phyloP scores from a whole-genome alignment of 1,140 invertebrate species.

The Pemphigus obesinymphae region DNA sequence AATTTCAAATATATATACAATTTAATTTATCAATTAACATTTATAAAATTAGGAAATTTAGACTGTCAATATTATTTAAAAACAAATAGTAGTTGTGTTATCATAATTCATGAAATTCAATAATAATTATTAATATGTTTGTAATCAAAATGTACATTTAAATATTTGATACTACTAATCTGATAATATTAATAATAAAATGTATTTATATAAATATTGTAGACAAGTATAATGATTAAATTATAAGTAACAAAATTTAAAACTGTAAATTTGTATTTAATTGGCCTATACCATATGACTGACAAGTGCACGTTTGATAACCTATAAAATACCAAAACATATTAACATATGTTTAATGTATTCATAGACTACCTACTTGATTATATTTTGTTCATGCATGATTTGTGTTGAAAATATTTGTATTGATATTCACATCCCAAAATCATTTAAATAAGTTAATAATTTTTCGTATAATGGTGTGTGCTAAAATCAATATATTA shows the following conservation, averaged over 20 bases:
- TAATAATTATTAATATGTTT: neutral
- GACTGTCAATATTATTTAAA: no score
- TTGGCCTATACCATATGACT: neutral
- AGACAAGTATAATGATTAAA: neutral
- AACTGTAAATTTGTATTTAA: no score
- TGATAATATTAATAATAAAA: no score
- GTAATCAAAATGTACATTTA: no score
- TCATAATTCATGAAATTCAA: neutral
- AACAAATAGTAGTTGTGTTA: neutral
- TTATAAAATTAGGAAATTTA: no score
- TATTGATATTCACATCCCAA: neutral
- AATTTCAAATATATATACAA: no score
- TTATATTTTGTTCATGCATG: constrained; percentile 9
- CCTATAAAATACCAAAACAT: neutral
- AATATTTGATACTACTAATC: no score
- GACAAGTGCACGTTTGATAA: neutral
- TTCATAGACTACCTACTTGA: neutral
- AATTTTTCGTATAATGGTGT: neutral
- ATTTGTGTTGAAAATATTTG: neutral
- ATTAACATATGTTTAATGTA: neutral
- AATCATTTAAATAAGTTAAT: neutral
- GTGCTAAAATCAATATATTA: neutral
- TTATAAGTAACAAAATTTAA: no score
- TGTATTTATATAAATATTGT: neutral
- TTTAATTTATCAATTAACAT: no score